phyloP scores from a whole-genome alignment of 2,888 invertebrate genomes.

The Plebejus argus region DNA sequence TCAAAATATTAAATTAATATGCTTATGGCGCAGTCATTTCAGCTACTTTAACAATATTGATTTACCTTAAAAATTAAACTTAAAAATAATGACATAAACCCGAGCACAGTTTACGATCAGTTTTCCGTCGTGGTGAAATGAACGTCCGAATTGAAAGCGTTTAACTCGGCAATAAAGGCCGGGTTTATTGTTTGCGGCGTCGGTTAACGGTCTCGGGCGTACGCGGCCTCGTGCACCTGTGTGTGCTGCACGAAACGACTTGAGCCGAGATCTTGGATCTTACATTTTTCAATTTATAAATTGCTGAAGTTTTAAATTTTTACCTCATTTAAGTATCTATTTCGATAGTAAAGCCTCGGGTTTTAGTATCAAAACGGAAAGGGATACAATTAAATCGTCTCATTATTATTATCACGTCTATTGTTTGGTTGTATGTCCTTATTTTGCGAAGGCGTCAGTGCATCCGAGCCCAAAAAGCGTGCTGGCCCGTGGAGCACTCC shows the following conservation, averaged over 20 bases:
- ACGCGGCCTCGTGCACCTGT: not conserved
- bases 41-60: not conserved
- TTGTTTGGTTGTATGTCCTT: too few relatives aligned
- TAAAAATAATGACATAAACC: not conserved
- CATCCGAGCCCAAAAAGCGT: too few relatives aligned
- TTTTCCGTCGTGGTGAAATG: not conserved
- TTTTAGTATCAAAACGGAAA: too few relatives aligned
- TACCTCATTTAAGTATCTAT: too few relatives aligned
- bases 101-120: not conserved
- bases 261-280: not conserved
- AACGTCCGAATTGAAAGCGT: slow-evolving; percentile 8
- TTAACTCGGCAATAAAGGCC: not conserved
- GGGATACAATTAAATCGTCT: too few relatives aligned
- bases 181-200: slow-evolving; percentile 1
- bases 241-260: not conserved
- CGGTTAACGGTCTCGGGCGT: not conserved
- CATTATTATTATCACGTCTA: too few relatives aligned
- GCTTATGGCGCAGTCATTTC: not conserved
- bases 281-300: not conserved
- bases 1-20: not conserved
- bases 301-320: too few relatives aligned
- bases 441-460: too few relatives aligned
- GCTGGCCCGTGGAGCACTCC: too few relatives aligned
- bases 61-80: not conserved
- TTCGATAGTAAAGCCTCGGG: too few relatives aligned